Conservation (phyloP, 2,888 invertebrate species). For the Sinotaia quadrata region DNA sequence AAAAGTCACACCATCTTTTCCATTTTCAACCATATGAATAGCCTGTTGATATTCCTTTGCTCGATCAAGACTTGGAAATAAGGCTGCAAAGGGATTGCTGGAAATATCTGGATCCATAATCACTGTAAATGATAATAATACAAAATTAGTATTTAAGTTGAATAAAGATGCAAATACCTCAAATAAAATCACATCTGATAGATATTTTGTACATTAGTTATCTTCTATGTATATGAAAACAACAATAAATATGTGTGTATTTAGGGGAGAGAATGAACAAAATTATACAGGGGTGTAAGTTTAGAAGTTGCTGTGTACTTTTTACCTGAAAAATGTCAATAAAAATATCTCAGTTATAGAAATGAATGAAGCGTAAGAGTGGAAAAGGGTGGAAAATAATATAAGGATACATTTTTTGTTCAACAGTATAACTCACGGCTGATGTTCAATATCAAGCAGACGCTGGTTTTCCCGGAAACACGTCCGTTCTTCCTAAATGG, state of each 20-base stretch:
- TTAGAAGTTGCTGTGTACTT: too few relatives aligned
- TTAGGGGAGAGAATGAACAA: too few relatives aligned
- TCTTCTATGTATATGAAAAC: neutral
- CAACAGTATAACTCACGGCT: neutral
- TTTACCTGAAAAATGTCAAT: neutral
- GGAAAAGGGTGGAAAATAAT: neutral
- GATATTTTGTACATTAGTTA: too few relatives aligned
- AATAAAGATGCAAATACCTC: neutral
- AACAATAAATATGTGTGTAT: neutral
- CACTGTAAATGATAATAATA: neutral
- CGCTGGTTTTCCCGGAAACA: constrained; percentile 1
- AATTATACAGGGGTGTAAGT: too few relatives aligned
- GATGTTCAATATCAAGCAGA: neutral
- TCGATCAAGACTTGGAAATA: constrained; percentile 55
- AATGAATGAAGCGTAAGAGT: neutral
- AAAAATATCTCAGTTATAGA: neutral
- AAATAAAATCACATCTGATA: neutral
- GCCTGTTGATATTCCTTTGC: constrained; percentile 48
- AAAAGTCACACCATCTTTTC: too few relatives aligned
- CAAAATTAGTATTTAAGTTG: neutral
- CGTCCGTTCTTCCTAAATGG: neutral
- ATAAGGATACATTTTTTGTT: neutral
- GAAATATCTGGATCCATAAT: constrained; percentile 44
- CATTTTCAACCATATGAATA: too few relatives aligned
- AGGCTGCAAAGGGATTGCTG: constrained; percentile 66